phyloP scores from a whole-genome alignment of 2,113 vertebrate species.

The Silurus glanis region DNA sequence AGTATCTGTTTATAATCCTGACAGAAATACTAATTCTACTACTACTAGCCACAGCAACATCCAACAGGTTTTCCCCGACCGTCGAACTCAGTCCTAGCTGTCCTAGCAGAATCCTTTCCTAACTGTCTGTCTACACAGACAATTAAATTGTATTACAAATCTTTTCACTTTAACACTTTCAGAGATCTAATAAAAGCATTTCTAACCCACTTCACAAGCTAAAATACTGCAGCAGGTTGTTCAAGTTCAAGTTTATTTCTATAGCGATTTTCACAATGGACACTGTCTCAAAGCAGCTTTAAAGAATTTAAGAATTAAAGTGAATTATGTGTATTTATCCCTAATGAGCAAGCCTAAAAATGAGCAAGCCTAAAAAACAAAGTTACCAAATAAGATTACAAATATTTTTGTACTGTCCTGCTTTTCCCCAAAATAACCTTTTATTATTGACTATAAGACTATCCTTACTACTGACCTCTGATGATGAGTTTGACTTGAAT shows the following conservation, averaged over 20 bases:
- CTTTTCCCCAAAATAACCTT: not conserved
- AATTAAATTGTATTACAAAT: not conserved
- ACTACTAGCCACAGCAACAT: too few species aligned
- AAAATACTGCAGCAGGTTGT: not conserved
- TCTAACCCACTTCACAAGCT: not conserved
- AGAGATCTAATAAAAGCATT: not conserved
- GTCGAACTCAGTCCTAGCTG: not conserved
- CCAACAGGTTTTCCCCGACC: not conserved
- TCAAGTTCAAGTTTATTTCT: too few species aligned
- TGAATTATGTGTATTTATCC: too few species aligned
- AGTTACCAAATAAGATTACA: not conserved
- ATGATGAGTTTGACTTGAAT: not conserved
- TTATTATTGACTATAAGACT: not conserved
- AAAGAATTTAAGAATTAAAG: too few species aligned
- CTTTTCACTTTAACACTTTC: not conserved
- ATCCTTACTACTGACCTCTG: conserved; percentile 6
- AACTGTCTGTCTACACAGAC: too few species aligned
- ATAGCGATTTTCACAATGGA: too few species aligned
- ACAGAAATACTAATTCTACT: too few species aligned
- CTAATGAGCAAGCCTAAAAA: too few species aligned
- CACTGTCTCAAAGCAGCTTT: too few species aligned
- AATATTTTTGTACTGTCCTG: not conserved
- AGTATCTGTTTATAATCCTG: too few species aligned
- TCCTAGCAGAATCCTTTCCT: too few species aligned
- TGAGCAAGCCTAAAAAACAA: not conserved